A percentile compares a stretch with the other conserved stretches of the same genome.
These are phyloP conservation scores for Morpho deidamia DNA, from an alignment of 2,888 invertebrate genomes.

Conservation along the genomic window DNA sequence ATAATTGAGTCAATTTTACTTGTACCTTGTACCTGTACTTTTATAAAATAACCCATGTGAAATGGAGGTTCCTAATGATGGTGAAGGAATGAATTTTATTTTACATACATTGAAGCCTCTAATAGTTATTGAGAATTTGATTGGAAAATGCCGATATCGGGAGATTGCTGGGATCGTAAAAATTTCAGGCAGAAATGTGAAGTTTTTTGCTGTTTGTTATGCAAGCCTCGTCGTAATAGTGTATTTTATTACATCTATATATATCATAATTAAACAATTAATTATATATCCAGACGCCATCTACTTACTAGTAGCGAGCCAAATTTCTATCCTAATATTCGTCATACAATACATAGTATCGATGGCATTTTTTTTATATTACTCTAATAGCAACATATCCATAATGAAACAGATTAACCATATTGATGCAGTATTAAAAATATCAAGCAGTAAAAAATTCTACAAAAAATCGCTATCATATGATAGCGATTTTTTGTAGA, in stretches of 20 bases:
- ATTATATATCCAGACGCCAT: conserved; percentile 23
- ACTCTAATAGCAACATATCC: conserved; percentile 31
- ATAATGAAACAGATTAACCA: conserved; percentile 35
- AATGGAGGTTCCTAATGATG: background rate
- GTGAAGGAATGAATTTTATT: conserved; percentile 4
- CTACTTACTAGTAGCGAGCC: conserved; percentile 22
- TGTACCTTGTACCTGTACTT: too few species aligned
- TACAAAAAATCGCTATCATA: conserved; percentile 26
- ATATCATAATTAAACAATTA: conserved; percentile 18
- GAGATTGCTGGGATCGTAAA: conserved; percentile 29
- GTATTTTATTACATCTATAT: conserved; percentile 17
- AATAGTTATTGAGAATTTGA: conserved; percentile 34
- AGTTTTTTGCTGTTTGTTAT: conserved; percentile 29
- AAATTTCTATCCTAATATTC: conserved; percentile 34
- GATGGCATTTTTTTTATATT: conserved; percentile 32
- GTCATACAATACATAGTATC: conserved; percentile 37
- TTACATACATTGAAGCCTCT: conserved; percentile 29
- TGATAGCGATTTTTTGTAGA: background rate
- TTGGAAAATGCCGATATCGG: conserved; percentile 43
- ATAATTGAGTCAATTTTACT: too few species aligned
- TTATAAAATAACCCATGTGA: too few species aligned
- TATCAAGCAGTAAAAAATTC: conserved; percentile 25
- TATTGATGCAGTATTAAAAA: conserved; percentile 30
- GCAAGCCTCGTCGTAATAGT: conserved; percentile 21
- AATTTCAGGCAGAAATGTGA: conserved; percentile 33